phyloP scores from a whole-genome alignment of 2,888 invertebrate genomes.

The Kuschelorhynchus macadamiae region DNA sequence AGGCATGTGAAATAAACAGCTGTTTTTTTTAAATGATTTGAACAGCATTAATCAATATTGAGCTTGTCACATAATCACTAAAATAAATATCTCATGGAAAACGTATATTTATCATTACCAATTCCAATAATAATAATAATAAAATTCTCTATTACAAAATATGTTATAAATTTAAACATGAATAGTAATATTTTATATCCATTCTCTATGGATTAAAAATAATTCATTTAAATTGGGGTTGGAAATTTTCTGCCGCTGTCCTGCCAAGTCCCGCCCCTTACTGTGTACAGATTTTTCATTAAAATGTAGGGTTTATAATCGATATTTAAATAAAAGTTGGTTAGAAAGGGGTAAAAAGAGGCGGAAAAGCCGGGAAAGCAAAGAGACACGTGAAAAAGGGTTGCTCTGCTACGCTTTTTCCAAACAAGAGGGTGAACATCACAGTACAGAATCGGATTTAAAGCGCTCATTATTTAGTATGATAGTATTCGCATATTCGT shows the following conservation, averaged over 20 bases:
- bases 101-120: no score
- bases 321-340: slow-evolving; percentile 60
- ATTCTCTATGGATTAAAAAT: slow-evolving; percentile 46
- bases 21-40: no score
- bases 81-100: no score
- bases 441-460: slow-evolving; percentile 20
- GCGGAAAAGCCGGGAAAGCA: slow-evolving; percentile 51
- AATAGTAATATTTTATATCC: slow-evolving; percentile 45
- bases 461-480: no score
- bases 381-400: slow-evolving; percentile 56
- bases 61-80: no score
- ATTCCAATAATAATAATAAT: no score
- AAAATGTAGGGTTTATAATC: slow-evolving; percentile 59
- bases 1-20: no score
- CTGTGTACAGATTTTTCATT: slow-evolving; percentile 55
- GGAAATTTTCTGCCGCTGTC: slow-evolving; percentile 28
- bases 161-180: slow-evolving; percentile 15
- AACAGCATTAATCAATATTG: no score
- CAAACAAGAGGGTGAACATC: slow-evolving; percentile 27
- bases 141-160: no score
- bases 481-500: no score
- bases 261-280: slow-evolving; percentile 39
- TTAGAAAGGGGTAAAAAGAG: slow-evolving; percentile 55
- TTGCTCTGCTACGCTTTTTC: slow-evolving; percentile 51
- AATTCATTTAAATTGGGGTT: slow-evolving; percentile 48